Conservation (phyloP, 30 jellyfish, hydroid and myxozoan species). For the Hydractinia echinata region DNA sequence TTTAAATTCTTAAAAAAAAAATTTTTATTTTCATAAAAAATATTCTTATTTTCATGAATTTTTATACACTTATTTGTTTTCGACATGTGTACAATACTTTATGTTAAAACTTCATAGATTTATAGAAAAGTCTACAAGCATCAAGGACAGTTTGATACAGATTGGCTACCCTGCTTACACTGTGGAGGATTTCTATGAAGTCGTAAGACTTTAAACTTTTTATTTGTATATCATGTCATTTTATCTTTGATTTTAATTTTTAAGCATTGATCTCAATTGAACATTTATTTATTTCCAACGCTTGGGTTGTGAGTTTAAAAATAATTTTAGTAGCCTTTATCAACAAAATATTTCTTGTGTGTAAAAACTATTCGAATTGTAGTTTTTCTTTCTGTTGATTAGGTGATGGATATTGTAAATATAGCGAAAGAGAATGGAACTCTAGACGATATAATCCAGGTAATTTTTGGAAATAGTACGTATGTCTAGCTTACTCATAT, state of each 20-base stretch:
- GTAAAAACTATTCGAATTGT: background rate
- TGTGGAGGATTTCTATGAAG: conserved; percentile 78
- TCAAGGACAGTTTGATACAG: conserved; percentile 46
- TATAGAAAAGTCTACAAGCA: conserved; percentile 31
- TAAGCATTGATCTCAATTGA: background rate
- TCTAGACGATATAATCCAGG: conserved; percentile 62
- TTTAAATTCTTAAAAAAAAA: background rate
- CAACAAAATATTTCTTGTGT: too few relatives aligned
- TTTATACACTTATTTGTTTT: background rate
- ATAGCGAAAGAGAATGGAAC: conserved; percentile 51
- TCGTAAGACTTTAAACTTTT: conserved; percentile 37
- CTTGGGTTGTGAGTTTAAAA: background rate
- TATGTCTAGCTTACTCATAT: too few relatives aligned
- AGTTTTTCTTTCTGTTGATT: background rate
- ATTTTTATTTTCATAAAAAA: background rate
- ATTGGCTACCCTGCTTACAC: conserved; percentile 77
- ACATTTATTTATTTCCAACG: background rate
- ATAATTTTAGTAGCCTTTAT: too few relatives aligned
- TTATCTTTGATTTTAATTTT: background rate
- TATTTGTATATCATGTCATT: background rate
- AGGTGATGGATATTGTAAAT: conserved; percentile 72
- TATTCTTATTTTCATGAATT: background rate
- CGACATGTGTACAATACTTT: background rate
- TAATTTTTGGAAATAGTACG: background rate
- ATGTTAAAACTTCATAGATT: conserved; percentile 29